Conservation (phyloP, 2,888 invertebrate species). For the Sarcophaga carnaria region DNA sequence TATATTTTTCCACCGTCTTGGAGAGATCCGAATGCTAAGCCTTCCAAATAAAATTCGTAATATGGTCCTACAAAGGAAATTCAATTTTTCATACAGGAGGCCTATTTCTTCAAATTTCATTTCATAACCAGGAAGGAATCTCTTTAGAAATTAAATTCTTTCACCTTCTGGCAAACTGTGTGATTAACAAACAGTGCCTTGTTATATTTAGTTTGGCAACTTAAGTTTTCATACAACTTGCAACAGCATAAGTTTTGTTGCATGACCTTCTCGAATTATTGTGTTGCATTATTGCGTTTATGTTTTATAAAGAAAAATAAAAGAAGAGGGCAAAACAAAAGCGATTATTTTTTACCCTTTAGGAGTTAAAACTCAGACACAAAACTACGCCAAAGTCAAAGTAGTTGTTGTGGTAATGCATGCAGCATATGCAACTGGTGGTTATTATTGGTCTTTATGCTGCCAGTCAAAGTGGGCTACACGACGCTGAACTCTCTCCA, state of each 20-base stretch:
- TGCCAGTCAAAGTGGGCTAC: slow-evolving; percentile 18
- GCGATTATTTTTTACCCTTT: background rate
- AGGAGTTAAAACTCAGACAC: background rate
- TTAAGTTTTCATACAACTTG: background rate
- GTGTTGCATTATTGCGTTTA: background rate
- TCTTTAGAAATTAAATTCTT: background rate
- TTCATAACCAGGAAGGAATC: too few species aligned
- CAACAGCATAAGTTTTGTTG: background rate
- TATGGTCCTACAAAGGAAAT: too few species aligned
- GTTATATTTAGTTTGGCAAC: background rate
- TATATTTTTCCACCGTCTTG: too few species aligned
- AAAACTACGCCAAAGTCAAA: background rate
- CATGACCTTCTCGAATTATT: background rate
- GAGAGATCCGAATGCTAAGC: too few species aligned
- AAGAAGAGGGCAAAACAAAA: background rate
- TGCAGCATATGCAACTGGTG: slow-evolving; percentile 64
- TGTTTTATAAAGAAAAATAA: background rate
- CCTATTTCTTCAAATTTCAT: too few species aligned
- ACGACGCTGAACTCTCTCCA: slow-evolving; percentile 31
- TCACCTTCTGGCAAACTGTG: background rate
- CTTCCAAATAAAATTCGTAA: too few species aligned
- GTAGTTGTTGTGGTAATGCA: background rate
- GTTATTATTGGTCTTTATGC: slow-evolving; percentile 35
- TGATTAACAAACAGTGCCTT: background rate
- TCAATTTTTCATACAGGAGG: background rate